Conservation (phyloP, 2,888 invertebrate genomes). For the Pachymerium ferrugineum region DNA sequence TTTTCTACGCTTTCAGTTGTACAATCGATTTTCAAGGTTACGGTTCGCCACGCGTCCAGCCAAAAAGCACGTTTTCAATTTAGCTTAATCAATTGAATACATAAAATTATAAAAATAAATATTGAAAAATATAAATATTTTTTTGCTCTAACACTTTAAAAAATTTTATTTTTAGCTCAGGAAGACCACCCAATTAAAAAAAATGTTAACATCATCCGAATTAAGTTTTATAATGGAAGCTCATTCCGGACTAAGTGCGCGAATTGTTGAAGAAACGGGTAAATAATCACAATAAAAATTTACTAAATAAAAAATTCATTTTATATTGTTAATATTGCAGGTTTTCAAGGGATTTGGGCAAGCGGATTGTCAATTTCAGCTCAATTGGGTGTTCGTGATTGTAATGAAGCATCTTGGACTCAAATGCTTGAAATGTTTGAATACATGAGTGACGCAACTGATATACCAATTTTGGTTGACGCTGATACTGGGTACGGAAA, state of each 20-base stretch:
- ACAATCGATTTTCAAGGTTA: no score
- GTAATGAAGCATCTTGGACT: slow-evolving; percentile 52
- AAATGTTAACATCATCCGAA: slow-evolving; percentile 46
- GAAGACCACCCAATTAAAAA: slow-evolving; percentile 46
- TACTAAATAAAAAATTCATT: background rate
- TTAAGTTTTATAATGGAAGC: slow-evolving; percentile 51
- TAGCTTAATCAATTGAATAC: no score
- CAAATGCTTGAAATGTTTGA: slow-evolving; percentile 50
- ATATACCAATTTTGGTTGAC: slow-evolving; percentile 49
- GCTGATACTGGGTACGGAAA: slow-evolving; percentile 52
- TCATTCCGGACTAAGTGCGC: slow-evolving; percentile 49
- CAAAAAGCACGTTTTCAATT: no score
- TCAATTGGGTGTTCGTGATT: slow-evolving; percentile 49
- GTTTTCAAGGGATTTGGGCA: slow-evolving; percentile 49
- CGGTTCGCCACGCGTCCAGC: no score
- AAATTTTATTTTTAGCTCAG: slow-evolving; percentile 28
- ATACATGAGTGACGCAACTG: slow-evolving; percentile 50
- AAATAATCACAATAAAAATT: background rate
- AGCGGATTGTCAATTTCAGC: slow-evolving; percentile 50
- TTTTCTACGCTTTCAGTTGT: no score
- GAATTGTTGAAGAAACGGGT: slow-evolving; percentile 50
- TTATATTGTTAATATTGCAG: slow-evolving; percentile 35
- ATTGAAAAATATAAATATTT: no score
- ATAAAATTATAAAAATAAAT: no score
- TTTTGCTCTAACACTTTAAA: no score